Conservation (phyloP, 2,888 invertebrate genomes). For the Pseudococcus viburni region DNA sequence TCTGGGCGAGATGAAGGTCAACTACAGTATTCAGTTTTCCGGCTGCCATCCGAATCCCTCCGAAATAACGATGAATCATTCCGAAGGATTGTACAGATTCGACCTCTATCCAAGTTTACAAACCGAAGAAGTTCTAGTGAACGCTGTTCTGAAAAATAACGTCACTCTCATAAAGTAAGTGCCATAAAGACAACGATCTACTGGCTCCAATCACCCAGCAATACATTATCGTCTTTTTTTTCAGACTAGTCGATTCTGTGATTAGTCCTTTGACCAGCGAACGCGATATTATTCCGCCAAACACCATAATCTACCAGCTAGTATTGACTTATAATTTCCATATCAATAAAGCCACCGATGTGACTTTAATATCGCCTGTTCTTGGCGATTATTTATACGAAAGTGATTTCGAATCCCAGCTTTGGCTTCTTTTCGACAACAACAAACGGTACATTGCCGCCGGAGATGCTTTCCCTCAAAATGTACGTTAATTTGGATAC, state of each 20-base stretch:
- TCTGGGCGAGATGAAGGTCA: conserved; percentile 79
- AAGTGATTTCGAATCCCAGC: conserved; percentile 94
- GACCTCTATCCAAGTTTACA: conserved; percentile 78
- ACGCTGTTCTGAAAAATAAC: conserved; percentile 81
- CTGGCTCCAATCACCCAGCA: neutral
- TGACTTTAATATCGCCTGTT: conserved; percentile 83
- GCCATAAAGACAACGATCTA: neutral
- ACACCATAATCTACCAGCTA: conserved; percentile 83
- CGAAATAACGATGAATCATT: conserved; percentile 80
- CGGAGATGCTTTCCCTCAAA: conserved; percentile 91
- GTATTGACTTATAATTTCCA: conserved; percentile 89
- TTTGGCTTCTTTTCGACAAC: conserved; percentile 95
- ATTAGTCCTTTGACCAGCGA: conserved; percentile 80
- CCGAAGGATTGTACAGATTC: conserved; percentile 82
- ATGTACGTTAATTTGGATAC: conserved; percentile 73
- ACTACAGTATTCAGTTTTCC: conserved; percentile 85
- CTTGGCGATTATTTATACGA: conserved; percentile 93
- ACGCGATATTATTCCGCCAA: conserved; percentile 74
- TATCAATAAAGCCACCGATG: conserved; percentile 85
- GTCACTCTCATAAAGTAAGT: conserved; percentile 80
- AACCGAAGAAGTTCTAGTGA: conserved; percentile 85
- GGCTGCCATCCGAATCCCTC: conserved; percentile 82
- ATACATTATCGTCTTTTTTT: neutral
- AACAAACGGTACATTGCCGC: conserved; percentile 89
- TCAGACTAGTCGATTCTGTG: conserved; percentile 86